Base-by-base conservation (phyloP, 1,140 invertebrate species). In the Batillaria attramentaria region DNA sequence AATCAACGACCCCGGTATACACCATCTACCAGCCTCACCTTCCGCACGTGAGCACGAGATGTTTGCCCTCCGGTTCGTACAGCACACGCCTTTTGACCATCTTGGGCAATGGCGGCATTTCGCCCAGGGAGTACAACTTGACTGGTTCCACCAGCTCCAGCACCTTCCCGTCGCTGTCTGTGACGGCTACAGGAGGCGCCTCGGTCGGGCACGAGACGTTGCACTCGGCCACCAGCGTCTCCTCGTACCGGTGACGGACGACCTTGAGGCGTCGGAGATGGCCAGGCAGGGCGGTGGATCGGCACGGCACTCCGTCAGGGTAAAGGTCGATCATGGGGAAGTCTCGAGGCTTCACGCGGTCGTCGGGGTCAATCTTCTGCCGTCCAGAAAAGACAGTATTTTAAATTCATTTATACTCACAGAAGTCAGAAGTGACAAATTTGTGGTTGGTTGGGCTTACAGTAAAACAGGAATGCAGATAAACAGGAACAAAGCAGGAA, bases 291-390 rank as follows among this genome's bases (percentile, higher is more conserved):
- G 92, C 87, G 57, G 91, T 89, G 54, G 92, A 94, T 54, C 91
- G 88, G 86, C 94, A 95, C 2, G 94, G 94, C 60, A 95, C 89
- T 18, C 87, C 87, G 75, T 92, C 90, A 78, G 91, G 83, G 69
- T 88, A 89, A 10, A 85, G 54, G 0, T 18, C 39, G 46, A 89
- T 80, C 39, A 86, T 74, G 3, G 84, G 86, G 13, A 87, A 68
- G 77, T 88, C 87, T 4, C 80, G 70, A 3, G 88, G 88, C 35
- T 81, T 69, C 18, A 88, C 78, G 24, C 10, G 37, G 24, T 72
- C 69, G 13, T 66, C 13, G 62, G 62, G 33, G 24, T 10, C 33
- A 10, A 28, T 35, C 28, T 66, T 66, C 62, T 28, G 62, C 33
- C 46, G 13, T 13, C 13, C 46, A 50, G 46, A 24, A 13, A 50